Conservation (phyloP, 1,140 invertebrate species). For the Hyles vespertilio region DNA sequence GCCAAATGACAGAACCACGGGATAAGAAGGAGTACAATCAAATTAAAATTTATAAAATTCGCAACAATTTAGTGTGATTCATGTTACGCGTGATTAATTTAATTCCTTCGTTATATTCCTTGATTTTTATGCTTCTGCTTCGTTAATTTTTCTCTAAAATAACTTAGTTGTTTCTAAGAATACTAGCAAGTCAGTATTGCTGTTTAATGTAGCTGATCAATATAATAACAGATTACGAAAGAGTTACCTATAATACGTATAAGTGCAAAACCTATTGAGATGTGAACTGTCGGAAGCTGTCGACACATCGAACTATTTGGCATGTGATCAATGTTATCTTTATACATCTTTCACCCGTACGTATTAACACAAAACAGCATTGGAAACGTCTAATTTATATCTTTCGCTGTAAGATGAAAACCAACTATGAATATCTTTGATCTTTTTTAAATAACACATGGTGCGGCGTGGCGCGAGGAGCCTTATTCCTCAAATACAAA, state of each 20-base stretch:
- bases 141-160: too few species aligned
- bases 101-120: too few species aligned
- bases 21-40: not conserved
- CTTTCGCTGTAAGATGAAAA: conserved; percentile 34
- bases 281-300: too few species aligned
- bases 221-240: too few species aligned
- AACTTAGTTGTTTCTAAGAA: too few species aligned
- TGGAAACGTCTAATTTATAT: conserved; percentile 24
- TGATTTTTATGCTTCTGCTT: too few species aligned
- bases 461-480: too few species aligned
- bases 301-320: too few species aligned
- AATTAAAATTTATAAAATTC: not conserved
- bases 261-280: not conserved
- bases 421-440: conserved; percentile 38
- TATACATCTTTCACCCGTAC: conserved; percentile 28
- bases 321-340: conserved; percentile 9
- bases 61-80: not conserved
- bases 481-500: not conserved
- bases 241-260: not conserved
- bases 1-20: conserved; percentile 20
- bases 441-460: conserved; percentile 21
- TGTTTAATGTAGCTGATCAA: too few species aligned
- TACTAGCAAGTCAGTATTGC: too few species aligned
- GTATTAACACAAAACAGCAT: conserved; percentile 34
- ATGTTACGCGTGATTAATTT: not conserved